phyloP scores from a whole-genome alignment of 2,113 vertebrate genomes.

The Aegotheles bennettii region DNA sequence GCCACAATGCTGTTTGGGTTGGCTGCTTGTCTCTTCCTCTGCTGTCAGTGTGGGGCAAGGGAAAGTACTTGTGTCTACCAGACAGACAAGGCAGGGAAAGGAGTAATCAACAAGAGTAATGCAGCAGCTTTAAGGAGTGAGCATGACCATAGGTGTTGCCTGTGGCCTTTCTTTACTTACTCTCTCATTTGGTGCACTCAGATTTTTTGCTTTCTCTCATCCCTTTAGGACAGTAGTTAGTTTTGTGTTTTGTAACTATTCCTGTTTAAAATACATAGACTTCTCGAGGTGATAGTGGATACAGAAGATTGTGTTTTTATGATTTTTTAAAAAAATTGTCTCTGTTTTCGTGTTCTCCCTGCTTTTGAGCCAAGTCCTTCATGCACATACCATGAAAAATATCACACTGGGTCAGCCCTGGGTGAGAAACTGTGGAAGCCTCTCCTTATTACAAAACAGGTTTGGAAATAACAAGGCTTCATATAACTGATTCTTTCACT shows the following conservation, averaged over 20 bases:
- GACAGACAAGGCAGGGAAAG: fast-evolving
- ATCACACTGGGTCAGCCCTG: background rate
- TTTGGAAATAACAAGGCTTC: background rate
- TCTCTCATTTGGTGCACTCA: background rate
- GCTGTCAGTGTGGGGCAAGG: fast-evolving
- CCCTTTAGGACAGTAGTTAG: background rate
- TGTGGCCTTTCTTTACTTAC: background rate
- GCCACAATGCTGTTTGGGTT: background rate
- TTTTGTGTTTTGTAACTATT: background rate
- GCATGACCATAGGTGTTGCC: fast-evolving
- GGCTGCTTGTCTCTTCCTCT: background rate
- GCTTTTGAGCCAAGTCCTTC: background rate
- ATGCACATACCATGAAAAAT: background rate
- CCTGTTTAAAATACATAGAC: background rate
- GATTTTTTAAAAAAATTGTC: background rate
- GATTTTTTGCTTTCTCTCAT: background rate
- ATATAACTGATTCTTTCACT: background rate
- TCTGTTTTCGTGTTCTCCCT: background rate
- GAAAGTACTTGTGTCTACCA: background rate
- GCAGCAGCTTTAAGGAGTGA: background rate
- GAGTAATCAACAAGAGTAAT: background rate
- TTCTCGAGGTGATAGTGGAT: background rate
- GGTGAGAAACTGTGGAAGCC: background rate
- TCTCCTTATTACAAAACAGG: background rate
- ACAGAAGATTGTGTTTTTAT: background rate